Evolutionary conservation across 2,888 invertebrate species (phyloP).

Genomic region (Parapristionchus giblindavisi): DNA sequence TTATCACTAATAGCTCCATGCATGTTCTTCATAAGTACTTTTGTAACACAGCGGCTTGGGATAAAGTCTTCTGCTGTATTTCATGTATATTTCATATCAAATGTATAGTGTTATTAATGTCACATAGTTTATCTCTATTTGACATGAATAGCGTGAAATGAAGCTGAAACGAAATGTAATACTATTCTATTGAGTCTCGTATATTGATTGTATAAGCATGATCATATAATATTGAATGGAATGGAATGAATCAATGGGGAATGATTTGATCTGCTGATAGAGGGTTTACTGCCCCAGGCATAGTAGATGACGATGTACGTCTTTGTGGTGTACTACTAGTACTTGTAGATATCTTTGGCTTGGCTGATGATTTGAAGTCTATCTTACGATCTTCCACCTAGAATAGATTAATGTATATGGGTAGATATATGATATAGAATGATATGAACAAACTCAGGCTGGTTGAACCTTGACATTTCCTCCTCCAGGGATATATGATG

Average conservation of each 20-base stretch:
- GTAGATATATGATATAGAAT: not conserved
- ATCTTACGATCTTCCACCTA: conserved; percentile 13
- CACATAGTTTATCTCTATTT: too few relatives aligned
- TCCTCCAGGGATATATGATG: conserved; percentile 84
- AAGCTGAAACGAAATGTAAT: too few relatives aligned
- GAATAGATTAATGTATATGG: not conserved
- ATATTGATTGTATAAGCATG: too few relatives aligned
- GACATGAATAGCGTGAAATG: too few relatives aligned
- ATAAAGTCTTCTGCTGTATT: too few relatives aligned
- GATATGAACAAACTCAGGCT: conserved; percentile 9
- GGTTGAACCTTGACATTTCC: conserved; percentile 82
- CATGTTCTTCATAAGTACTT: conserved; percentile 32
- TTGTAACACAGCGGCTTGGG: too few relatives aligned
- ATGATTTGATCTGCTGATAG: conserved; percentile 49
- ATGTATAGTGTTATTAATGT: too few relatives aligned
- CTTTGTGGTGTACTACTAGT: not conserved
- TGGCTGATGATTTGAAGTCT: conserved; percentile 10
- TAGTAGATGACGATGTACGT: conserved; percentile 6
- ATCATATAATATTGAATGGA: too few relatives aligned
- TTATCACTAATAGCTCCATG: conserved; percentile 30
- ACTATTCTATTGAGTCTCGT: too few relatives aligned
- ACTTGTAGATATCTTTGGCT: not conserved
- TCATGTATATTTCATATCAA: too few relatives aligned
- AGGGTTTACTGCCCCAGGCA: conserved; percentile 54
- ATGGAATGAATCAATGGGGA: too few relatives aligned